phyloP scores from a whole-genome alignment of 2,113 vertebrate genomes.

The Mormyrus iriodes region DNA sequence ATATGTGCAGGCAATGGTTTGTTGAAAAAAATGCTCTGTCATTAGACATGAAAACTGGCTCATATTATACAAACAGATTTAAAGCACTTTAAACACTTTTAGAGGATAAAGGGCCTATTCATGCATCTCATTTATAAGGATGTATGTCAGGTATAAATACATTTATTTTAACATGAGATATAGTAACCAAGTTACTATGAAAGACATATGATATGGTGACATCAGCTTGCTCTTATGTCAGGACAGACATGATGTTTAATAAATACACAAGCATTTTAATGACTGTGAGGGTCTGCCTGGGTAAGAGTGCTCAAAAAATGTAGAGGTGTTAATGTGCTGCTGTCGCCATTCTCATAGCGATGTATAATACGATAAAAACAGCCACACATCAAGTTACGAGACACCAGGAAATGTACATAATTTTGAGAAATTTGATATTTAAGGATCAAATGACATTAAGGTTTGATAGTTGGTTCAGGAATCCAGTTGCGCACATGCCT shows the following conservation, averaged over 20 bases:
- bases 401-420: constrained; percentile 30
- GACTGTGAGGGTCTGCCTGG: neutral
- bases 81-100: neutral
- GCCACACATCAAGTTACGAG: constrained; percentile 49
- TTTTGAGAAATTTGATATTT: constrained; percentile 14
- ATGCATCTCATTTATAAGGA: neutral
- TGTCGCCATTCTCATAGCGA: constrained; percentile 60
- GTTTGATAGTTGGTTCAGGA: constrained; percentile 37
- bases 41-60: neutral
- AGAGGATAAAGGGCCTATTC: neutral
- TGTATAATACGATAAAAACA: constrained; percentile 52
- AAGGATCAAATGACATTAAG: neutral
- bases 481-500: constrained; percentile 8
- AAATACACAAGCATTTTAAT: neutral
- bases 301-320: constrained; percentile 46
- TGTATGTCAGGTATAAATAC: neutral
- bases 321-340: constrained; percentile 61
- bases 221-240: neutral
- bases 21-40: neutral
- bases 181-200: neutral
- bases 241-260: neutral
- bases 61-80: neutral
- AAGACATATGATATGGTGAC: neutral
- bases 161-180: neutral
- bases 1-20: neutral